Conservation (phyloP, 2,888 invertebrate species). For the Sinotaia quadrata region DNA sequence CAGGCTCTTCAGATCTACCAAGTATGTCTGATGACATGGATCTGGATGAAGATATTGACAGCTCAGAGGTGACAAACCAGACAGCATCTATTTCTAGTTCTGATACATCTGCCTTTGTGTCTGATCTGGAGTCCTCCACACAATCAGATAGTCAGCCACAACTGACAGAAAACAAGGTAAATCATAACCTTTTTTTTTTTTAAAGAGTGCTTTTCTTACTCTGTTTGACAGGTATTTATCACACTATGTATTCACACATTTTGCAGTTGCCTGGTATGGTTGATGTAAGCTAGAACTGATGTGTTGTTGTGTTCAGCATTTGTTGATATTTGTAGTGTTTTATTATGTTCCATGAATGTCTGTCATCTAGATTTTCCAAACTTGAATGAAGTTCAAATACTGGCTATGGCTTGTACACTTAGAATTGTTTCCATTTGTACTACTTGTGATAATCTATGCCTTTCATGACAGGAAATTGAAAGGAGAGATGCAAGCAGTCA, state of each 20-base stretch:
- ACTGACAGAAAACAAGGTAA: slow-evolving; percentile 6
- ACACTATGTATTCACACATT: neutral
- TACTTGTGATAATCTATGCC: no score
- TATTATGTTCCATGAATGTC: no score
- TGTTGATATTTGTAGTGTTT: no score
- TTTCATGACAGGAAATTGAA: no score
- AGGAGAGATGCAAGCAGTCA: no score
- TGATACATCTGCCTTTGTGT: slow-evolving; percentile 32
- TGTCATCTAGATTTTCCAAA: no score
- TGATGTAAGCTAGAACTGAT: no score
- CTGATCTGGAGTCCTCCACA: slow-evolving; percentile 32
- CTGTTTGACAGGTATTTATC: neutral
- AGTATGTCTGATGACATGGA: slow-evolving; percentile 63
- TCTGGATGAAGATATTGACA: slow-evolving; percentile 69
- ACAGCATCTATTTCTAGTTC: slow-evolving; percentile 19
- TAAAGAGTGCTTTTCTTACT: neutral
- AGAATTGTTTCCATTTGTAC: no score
- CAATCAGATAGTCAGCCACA: slow-evolving; percentile 11
- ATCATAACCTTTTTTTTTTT: neutral
- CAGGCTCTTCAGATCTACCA: slow-evolving; percentile 48
- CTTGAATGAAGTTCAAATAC: no score
- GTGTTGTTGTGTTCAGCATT: no score
- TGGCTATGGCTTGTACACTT: no score
- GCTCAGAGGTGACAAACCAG: slow-evolving; percentile 39
- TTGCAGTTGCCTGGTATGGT: no score